Evolutionary conservation across 2,797 vertebrate genomes (phyloP).

Genomic region (Sarcophilus harrisii): DNA sequence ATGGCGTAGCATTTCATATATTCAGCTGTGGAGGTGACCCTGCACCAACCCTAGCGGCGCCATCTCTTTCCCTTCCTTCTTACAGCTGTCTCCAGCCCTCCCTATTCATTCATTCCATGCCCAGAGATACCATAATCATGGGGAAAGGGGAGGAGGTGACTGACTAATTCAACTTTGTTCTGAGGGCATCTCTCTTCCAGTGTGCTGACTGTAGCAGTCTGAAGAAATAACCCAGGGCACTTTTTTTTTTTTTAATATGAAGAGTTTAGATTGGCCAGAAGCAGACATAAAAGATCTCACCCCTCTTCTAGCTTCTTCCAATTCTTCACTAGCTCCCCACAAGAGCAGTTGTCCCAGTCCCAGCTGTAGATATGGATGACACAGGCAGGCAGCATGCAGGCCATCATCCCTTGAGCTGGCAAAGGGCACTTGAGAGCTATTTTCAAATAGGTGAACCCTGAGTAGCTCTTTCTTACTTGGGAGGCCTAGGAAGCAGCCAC

Average conservation of each 20-base stretch:
- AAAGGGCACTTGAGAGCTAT: neutral
- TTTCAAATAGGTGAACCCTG: rapidly evolving
- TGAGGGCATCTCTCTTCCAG: neutral
- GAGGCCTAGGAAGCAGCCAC: neutral
- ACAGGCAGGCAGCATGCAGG: rapidly evolving
- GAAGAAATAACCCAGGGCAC: constrained; percentile 1
- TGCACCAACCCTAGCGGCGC: rapidly evolving
- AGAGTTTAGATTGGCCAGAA: neutral
- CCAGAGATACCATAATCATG: rapidly evolving
- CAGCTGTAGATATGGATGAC: rapidly evolving
- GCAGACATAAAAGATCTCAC: rapidly evolving
- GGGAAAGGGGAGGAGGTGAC: neutral
- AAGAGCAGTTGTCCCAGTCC: neutral
- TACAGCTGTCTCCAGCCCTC: constrained; percentile 24
- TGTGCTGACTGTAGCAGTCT: constrained; percentile 17
- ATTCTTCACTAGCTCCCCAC: neutral
- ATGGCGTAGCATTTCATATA: constrained; percentile 48
- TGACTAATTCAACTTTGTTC: constrained; percentile 26
- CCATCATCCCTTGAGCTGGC: rapidly evolving
- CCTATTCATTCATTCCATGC: neutral
- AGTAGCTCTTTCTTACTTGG: constrained; percentile 14
- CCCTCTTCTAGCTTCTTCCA: neutral
- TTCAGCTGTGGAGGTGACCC: constrained; percentile 67
- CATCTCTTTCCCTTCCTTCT: constrained; percentile 14
- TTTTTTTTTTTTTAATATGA: neutral